These are phyloP conservation scores for Aplodontia rufa DNA, from an alignment of 2,113 vertebrate species.

Conservation along the genomic window DNA sequence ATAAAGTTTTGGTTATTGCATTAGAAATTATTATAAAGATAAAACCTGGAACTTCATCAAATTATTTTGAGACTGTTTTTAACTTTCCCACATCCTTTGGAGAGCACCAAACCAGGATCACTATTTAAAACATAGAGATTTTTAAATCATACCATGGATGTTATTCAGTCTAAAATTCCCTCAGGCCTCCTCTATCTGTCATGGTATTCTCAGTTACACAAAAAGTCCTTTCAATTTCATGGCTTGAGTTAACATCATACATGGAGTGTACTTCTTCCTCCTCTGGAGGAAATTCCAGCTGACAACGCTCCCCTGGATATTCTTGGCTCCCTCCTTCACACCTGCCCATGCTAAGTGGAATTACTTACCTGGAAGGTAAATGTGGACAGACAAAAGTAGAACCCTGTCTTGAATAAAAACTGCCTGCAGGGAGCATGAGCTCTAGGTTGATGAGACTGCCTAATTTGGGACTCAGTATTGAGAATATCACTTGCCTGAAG, in stretches of 20 bases:
- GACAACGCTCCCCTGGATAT: too few species aligned
- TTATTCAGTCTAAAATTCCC: not conserved
- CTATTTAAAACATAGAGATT: not conserved
- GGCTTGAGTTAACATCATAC: not conserved
- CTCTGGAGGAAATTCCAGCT: not conserved
- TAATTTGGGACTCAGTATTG: not conserved
- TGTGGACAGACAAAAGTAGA: not conserved
- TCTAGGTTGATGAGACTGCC: not conserved
- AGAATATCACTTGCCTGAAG: not conserved
- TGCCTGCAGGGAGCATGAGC: not conserved
- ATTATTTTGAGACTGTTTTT: slow-evolving; percentile 16
- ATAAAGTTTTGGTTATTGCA: not conserved
- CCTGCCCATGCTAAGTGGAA: not conserved
- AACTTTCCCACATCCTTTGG: not conserved
- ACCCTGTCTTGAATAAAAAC: not conserved
- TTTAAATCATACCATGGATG: not conserved
- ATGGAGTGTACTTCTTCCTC: not conserved
- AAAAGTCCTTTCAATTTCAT: not conserved
- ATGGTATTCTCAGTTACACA: not conserved
- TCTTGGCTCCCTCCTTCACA: not conserved
- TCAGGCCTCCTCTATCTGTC: not conserved
- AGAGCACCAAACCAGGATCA: not conserved
- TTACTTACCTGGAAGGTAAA: not conserved
- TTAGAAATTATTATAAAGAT: not conserved
- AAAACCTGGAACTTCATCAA: slow-evolving; percentile 29